Base-by-base conservation (phyloP, 1,140 invertebrate genomes). In the Trichonephila clavata region DNA sequence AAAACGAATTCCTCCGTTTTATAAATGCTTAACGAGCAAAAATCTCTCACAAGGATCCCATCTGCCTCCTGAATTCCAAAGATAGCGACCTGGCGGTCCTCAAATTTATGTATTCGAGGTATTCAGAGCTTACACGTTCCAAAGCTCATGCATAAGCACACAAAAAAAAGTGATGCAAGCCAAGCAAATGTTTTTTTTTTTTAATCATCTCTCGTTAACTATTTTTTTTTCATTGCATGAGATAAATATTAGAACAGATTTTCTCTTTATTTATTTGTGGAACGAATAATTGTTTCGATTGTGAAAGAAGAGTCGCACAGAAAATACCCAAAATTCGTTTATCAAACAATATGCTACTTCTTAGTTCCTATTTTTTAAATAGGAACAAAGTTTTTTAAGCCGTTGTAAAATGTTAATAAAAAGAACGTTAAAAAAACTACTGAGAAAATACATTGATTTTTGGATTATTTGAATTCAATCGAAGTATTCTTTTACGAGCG, bases 41-140 rank as follows among this genome's bases (percentile, higher is more conserved):
- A 91, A 84, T 91, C 50, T 80, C 43, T 91, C 90, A 91, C 57
- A 57, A 18, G 61, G 50, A n/a, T 13, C 39, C 65, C 24, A 60
- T 43, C 90, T 83, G 39, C 80, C 90, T 43, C 90, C 80, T 91
- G 90, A 84, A 91, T 91, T 91, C 90, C 90, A 65, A 65, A 91
- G 90, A 84, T 83, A 84, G 80, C 80, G 59, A 65, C 1, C 32
- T 32, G 7, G 61, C 59, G 27, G 39, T 61, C 86, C 71, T 63
- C 71, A 84, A 91, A 91, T 84, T 91, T 83, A 91, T 91, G 86
- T 84, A 91, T 60, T 84, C 59, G 32, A 91, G 77, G 90, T 83
- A 91, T 91, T 84, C 80, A 21, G 39, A 50, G 27, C 27, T 27
- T 39, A n/a, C 65, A 68, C n/a, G 24, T 8, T 8, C 14, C 2